Base-by-base conservation (phyloP, 2,797 vertebrate species). In the Tragelaphus oryx region DNA sequence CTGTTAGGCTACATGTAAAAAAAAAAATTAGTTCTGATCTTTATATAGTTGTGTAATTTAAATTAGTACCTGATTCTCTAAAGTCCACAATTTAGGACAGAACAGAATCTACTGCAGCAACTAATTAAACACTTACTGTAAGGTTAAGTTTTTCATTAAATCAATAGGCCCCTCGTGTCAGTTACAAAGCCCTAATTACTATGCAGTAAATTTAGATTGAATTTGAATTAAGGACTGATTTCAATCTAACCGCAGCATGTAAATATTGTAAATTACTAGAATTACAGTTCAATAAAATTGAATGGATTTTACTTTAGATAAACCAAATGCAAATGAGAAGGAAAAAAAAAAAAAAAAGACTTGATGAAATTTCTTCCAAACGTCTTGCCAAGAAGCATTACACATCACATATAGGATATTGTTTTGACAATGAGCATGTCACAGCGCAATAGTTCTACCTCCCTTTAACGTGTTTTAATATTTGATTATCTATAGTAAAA, bases 121-220 rank as follows among this genome's bases (percentile, higher is more conserved):
- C 98, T 98, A 99, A 99, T 99, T 98, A 99, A 99, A 98, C 98
- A 98, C 98, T 98, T 98, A 99, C 98, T 97, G 98, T 99, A 98
- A 98, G 98, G 98, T 99, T 99, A 98, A 98, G 98, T 98, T 98
- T 99, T 99, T 98, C 98, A 99, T 99, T 99, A 99, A 99, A 98
- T 99, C 98, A 98, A 99, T 98, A 98, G 98, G 98, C 98, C 98
- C 98, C 98, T 91, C 97, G 98, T 98, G 98, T 99, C 98, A 98
- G 98, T 98, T 98, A 98, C 98, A 98, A 98, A 98, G 98, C 98
- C 98, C 98, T 99, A 99, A 99, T 99, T 99, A 98, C 99, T 98
- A 98, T 98, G 98, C 98, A 98, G 98, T 98, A 99, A 98, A 99
- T 99, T 99, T 98, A 99, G 98, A 99, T 98, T 98, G 98, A 98